Evolutionary conservation across 2,113 vertebrate species (phyloP), one percentile per base, ranked within the genome.

Genomic region (Cinclus cinclus): DNA sequence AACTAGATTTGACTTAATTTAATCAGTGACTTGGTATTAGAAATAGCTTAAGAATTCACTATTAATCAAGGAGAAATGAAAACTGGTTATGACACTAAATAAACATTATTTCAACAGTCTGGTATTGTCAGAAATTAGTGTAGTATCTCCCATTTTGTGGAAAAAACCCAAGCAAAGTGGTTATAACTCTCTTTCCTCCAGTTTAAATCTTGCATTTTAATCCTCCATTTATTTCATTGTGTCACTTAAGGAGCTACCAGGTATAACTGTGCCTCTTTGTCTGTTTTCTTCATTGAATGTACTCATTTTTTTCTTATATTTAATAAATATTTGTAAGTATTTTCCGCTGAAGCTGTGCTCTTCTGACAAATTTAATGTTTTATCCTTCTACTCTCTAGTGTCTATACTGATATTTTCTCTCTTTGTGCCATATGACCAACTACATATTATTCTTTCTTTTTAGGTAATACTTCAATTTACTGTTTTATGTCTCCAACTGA

Each of bases 151-250:
- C 2, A 55, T 15, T 28, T 46, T 80, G 9, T 69, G 13, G 6
- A 15, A 44, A 52, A 50, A 76, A 15, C 2, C 17, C 35, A 75
- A 55, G 15, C 1, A 33, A 67, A 41, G 20, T 28, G 11, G 7
- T 64, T 80, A 16, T 23, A 86, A 7, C 9, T 49, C 37, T 13
- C 0, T 59, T 68, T 8, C 1, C 3, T 3, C 2, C 13, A 7
- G 6, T 62, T 69, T 20, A 25, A 65, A 44, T 23, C 11, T 65
- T 62, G 13, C 4, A 8, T 70, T 90, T 79, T 55, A 67, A 79
- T 31, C 14, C 4, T 53, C 15, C 11, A 17, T 65, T 21, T 47
- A 4, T 65, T 78, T 78, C 11, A 74, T 12, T 47, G n/a, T 16
- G 7, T 49, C 30, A 30, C 22, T 53, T 55, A 25, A 67, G 25